These are phyloP conservation scores for Halichoerus grypus DNA, from an alignment of 2,113 vertebrate genomes.

Conservation along the genomic window DNA sequence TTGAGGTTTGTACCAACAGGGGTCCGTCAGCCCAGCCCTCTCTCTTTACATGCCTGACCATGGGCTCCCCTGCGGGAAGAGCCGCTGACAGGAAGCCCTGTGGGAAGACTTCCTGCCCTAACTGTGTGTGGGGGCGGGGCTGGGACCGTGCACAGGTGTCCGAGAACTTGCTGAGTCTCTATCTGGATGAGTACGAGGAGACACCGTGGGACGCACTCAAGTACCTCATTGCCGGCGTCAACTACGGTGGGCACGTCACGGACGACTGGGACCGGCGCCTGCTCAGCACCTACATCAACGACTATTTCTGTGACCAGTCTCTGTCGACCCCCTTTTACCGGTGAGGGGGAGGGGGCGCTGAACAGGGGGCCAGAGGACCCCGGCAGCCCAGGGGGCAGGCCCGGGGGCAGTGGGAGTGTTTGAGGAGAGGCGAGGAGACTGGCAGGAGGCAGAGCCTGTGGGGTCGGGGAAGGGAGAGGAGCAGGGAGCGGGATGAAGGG, in stretches of 20 bases:
- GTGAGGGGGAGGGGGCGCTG: conserved; percentile 81
- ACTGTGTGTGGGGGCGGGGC: not conserved
- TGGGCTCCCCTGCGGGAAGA: not conserved
- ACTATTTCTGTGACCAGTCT: conserved; percentile 92
- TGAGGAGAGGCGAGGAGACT: not conserved
- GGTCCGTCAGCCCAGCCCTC: not conserved
- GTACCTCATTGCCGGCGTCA: conserved; percentile 92
- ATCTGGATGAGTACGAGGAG: conserved; percentile 93
- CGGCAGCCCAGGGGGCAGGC: not conserved
- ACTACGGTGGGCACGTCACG: conserved; percentile 94
- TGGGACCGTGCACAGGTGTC: conserved; percentile 86
- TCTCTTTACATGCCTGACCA: not conserved
- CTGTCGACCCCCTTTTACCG: conserved; percentile 87
- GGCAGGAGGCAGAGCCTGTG: not conserved
- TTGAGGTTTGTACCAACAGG: conserved; percentile 88
- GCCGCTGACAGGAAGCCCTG: not conserved
- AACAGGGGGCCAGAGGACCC: not conserved
- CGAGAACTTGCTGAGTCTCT: conserved; percentile 92
- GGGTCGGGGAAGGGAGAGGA: not conserved
- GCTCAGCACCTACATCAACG: conserved; percentile 93
- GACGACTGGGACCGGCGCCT: conserved; percentile 95
- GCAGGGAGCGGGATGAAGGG: not conserved
- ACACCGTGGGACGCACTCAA: conserved; percentile 95
- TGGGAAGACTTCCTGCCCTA: not conserved
- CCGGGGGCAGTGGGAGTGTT: not conserved